These are phyloP conservation scores for Drosophila sturtevanti DNA, from an alignment of 1,140 invertebrate genomes.

Conservation along the genomic window DNA sequence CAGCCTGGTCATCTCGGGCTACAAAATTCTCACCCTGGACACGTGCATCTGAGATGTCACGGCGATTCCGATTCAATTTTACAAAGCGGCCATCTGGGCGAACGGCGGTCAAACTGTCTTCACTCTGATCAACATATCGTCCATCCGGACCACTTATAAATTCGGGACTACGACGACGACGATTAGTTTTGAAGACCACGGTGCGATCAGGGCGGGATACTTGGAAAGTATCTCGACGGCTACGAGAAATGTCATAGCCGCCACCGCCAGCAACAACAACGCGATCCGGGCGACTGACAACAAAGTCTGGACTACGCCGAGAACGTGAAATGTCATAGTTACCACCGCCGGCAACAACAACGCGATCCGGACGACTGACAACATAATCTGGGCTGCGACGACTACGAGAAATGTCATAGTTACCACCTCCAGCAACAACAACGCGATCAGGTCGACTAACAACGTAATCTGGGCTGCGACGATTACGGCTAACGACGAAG, in stretches of 20 bases:
- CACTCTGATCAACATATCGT: background rate
- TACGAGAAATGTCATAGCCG: background rate
- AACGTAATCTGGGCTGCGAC: slow-evolving; percentile 14
- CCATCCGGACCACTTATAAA: background rate
- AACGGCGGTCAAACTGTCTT: background rate
- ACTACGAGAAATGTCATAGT: background rate
- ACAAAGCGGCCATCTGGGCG: slow-evolving; percentile 29
- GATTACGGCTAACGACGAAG: slow-evolving; percentile 9
- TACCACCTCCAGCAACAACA: background rate
- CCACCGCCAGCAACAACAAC: background rate
- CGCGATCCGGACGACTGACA: background rate
- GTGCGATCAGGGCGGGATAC: background rate
- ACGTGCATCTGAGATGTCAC: background rate
- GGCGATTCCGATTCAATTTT: background rate
- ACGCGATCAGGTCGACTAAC: background rate
- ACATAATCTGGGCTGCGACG: slow-evolving; percentile 20
- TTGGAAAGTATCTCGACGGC: background rate
- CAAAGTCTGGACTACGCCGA: slow-evolving; percentile 20
- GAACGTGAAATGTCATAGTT: background rate
- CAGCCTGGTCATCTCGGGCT: slow-evolving; percentile 40
- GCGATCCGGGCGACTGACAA: background rate
- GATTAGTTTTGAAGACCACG: background rate
- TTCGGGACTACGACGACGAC: background rate
- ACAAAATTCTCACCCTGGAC: slow-evolving; percentile 46
- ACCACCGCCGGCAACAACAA: background rate